phyloP scores from a whole-genome alignment of 2,888 invertebrate genomes.

The Tromatobia lineatoria region DNA sequence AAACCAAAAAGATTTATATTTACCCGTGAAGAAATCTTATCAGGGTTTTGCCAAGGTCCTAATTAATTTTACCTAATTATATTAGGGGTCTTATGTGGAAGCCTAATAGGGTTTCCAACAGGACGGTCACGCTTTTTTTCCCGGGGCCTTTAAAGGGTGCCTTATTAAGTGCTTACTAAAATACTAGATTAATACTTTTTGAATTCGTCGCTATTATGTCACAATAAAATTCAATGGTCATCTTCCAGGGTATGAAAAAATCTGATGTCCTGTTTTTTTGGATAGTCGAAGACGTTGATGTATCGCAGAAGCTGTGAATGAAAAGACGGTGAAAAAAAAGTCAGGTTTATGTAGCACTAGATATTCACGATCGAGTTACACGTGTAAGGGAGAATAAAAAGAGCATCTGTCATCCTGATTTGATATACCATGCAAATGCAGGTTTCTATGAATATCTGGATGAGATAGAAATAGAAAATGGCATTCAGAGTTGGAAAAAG shows the following conservation, averaged over 20 bases:
- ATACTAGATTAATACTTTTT: constrained; percentile 1
- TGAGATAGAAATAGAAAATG: neutral
- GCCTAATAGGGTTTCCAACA: no score
- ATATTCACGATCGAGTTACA: constrained; percentile 18
- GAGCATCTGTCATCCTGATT: neutral
- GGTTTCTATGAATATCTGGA: neutral
- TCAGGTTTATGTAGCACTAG: neutral
- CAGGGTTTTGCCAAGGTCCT: no score
- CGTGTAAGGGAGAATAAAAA: neutral
- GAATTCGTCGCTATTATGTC: constrained; percentile 16
- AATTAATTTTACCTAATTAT: no score
- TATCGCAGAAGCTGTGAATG: neutral
- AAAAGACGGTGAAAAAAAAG: neutral
- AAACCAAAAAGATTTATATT: neutral
- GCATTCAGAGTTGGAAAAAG: neutral
- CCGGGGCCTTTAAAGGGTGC: no score
- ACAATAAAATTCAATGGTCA: constrained; percentile 7
- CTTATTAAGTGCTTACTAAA: no score
- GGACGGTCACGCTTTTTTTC: no score
- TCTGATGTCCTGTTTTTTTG: neutral
- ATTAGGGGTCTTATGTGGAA: no score
- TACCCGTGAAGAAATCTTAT: no score
- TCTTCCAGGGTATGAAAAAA: neutral
- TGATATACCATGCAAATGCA: neutral
- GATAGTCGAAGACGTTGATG: neutral